Evolutionary conservation across 1,140 invertebrate genomes (phyloP), one percentile per base, ranked within the genome.

Genomic region (Sweltsa coloradensis): DNA sequence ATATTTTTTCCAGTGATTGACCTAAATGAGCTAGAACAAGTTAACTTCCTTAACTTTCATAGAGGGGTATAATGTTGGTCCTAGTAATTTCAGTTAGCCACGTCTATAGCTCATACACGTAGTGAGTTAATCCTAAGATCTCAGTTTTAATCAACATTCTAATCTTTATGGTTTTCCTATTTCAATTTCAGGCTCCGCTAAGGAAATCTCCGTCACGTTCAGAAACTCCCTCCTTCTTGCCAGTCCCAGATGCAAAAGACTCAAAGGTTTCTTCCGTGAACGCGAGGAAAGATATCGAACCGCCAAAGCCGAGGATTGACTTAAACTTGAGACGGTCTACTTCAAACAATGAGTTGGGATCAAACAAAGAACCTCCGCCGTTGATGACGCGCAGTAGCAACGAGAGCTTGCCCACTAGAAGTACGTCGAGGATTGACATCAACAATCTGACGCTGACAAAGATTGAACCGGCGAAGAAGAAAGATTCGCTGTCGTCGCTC

Each of bases 401-500:
- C 56, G 56, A 26, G 64, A 59, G 44, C 64, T 67, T 23, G 60
- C 41, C 25, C 55, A 57, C 0, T 63, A 68, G 5, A 66, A 65
- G 27, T 61, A 67, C 14, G 58, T 68, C 21, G 22, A 21, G 45
- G 6, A 69, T 69, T 1, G 74, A 77, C 49, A 73, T 76, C 18
- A 73, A 77, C 43, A 74, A 72, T 52, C 55, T 77, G n/a, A 74
- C 22, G 14, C 13, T 46, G 23, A n/a, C 23, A 51, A 0, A 57
- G 60, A 37, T 55, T 58, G 0, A 55, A 60, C 13, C 52, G 41
- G 31, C 16, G 47, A 1, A 47, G 50, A 6, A 55, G 61, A n/a
- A n/a, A n/a, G 45, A 47, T 5, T 22, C 26, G 7, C 36, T 47
- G 0, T 60, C 61, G 51, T 55, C 62, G 22, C 62, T 62, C 25